A percentile compares a stretch with the other conserved stretches of the same genome.
Conservation (phyloP, 2,113 vertebrate genomes). For the Cottus gobio region DNA sequence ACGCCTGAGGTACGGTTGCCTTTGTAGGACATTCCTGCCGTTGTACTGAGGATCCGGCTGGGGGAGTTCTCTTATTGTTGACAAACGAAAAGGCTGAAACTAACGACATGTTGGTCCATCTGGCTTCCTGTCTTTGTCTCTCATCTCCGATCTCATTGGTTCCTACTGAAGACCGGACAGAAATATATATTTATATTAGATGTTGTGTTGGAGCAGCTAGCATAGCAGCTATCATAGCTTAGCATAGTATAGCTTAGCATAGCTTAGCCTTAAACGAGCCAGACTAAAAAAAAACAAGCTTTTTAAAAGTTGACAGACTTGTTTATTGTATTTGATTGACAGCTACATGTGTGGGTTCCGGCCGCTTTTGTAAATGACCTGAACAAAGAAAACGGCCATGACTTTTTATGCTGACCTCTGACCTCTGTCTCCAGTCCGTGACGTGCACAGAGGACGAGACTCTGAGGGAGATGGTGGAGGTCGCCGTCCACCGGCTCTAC, state of each 20-base stretch:
- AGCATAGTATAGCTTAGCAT: too few species aligned
- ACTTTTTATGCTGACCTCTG: background rate
- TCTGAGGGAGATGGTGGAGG: constrained; percentile 91
- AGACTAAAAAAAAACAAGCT: background rate
- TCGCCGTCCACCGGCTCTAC: constrained; percentile 90
- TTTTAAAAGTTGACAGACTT: background rate
- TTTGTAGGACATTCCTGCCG: too few species aligned
- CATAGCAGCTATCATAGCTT: too few species aligned
- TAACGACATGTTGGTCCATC: background rate
- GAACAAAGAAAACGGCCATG: too few species aligned
- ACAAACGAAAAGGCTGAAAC: background rate
- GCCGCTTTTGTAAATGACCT: too few species aligned
- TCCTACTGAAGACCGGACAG: too few species aligned
- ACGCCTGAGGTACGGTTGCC: background rate
- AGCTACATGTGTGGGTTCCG: background rate
- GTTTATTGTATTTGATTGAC: background rate
- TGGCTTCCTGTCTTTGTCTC: background rate
- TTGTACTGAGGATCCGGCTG: too few species aligned
- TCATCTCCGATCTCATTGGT: too few species aligned
- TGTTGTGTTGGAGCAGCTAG: too few species aligned
- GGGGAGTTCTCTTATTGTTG: background rate
- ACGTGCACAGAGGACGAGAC: constrained; percentile 89
- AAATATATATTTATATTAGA: too few species aligned
- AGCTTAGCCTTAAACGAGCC: background rate
- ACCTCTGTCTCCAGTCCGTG: constrained; percentile 82